A percentile compares a stretch with the other conserved stretches of the same genome.
phyloP scores from a whole-genome alignment of 2,888 invertebrate genomes.

The Digitonthophagus gazella region DNA sequence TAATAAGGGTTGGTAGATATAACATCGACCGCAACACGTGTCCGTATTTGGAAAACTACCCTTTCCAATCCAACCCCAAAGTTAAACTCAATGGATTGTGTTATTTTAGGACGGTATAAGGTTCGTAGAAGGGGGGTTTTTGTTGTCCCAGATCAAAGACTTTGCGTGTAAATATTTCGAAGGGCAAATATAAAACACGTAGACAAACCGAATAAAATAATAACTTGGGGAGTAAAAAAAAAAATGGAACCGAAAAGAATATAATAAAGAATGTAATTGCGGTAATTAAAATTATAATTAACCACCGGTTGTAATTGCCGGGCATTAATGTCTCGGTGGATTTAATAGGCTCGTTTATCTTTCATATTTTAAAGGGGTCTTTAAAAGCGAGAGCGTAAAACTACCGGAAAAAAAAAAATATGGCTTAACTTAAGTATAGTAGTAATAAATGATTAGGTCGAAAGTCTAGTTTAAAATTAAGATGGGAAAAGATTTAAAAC shows the following conservation, averaged over 20 bases:
- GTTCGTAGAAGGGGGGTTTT: too few species aligned
- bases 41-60: conserved; percentile 34
- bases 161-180: too few species aligned
- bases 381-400: background rate
- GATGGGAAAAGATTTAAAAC: too few species aligned
- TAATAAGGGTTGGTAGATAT: too few species aligned
- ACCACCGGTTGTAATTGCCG: background rate
- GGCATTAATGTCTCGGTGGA: background rate
- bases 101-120: conserved; percentile 48
- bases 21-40: conserved; percentile 41
- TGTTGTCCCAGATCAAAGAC: conserved; percentile 50
- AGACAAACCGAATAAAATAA: too few species aligned
- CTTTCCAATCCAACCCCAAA: conserved; percentile 29
- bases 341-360: background rate
- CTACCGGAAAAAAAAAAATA: too few species aligned
- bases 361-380: background rate
- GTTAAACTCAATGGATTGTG: conserved; percentile 41
- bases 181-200: too few species aligned
- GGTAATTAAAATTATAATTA: background rate
- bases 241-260: too few species aligned
- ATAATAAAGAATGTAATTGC: background rate
- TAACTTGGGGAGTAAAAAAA: too few species aligned
- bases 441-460: too few species aligned
- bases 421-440: too few species aligned
- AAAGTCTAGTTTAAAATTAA: too few species aligned